Percentiles rank a stretch among this genome's conserved stretches.
These are phyloP conservation scores for Fistularia tabacaria DNA, from an alignment of 2,797 vertebrate species.

Conservation along the genomic window DNA sequence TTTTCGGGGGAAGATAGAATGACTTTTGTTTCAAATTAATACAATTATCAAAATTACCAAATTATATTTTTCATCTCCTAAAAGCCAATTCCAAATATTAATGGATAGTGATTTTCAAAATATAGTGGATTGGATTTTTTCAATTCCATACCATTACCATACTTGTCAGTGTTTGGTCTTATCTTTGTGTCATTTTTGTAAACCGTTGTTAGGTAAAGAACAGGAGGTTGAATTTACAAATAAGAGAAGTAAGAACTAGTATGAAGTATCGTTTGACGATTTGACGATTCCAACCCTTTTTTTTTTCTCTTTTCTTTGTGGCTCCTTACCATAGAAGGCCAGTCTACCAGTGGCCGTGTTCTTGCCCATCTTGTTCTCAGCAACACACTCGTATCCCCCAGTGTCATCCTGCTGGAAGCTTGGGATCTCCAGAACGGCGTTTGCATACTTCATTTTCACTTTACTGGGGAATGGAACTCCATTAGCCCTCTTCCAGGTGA, in stretches of 20 bases:
- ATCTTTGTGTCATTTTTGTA: no score
- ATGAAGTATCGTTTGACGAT: no score
- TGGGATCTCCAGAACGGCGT: slow-evolving; percentile 89
- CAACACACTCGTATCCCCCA: slow-evolving; percentile 90
- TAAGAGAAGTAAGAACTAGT: no score
- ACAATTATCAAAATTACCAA: background rate
- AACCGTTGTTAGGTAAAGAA: no score
- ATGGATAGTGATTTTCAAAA: background rate
- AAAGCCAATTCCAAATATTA: background rate
- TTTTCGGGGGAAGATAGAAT: slow-evolving; percentile 7
- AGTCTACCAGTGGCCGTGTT: slow-evolving; percentile 88
- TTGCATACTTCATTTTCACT: slow-evolving; percentile 87
- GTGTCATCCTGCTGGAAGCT: slow-evolving; percentile 94
- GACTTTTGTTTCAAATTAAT: background rate
- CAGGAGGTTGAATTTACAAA: no score
- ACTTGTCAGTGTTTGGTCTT: background rate
- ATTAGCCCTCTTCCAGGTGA: slow-evolving; percentile 81
- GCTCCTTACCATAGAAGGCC: slow-evolving; percentile 82
- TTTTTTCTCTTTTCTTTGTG: background rate
- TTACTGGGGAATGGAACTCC: slow-evolving; percentile 81
- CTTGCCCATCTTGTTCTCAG: slow-evolving; percentile 90
- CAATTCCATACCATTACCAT: background rate
- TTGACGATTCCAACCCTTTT: no score
- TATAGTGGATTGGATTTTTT: no score
- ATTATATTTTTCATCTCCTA: background rate